phyloP scores from a whole-genome alignment of 2,797 vertebrate species.

The Chaenodraco wilsoni region DNA sequence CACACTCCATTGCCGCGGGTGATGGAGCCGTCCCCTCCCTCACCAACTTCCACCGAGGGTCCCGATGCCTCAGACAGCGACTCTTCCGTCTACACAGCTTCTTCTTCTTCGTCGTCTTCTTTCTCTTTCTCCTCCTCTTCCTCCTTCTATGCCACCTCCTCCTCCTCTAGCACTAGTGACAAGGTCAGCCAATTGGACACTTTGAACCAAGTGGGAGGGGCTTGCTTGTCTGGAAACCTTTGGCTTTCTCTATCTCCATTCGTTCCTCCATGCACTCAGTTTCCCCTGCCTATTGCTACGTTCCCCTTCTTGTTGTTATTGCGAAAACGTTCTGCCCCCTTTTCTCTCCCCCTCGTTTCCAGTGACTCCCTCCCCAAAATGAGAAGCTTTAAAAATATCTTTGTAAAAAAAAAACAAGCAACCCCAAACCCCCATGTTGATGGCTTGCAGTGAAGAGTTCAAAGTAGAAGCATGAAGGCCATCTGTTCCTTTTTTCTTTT shows the following conservation, averaged over 20 bases:
- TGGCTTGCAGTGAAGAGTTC: conserved; percentile 36
- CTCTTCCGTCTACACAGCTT: conserved; percentile 77
- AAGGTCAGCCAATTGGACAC: conserved; percentile 81
- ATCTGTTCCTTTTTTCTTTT: conserved; percentile 9
- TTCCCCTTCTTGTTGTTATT: conserved; percentile 26
- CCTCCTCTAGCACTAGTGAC: conserved; percentile 83
- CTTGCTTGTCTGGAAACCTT: conserved; percentile 67
- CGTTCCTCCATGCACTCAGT: conserved; percentile 42
- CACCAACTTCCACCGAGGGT: conserved; percentile 81
- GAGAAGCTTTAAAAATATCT: conserved; percentile 39
- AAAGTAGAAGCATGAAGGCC: conserved; percentile 61
- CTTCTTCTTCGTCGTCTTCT: conserved; percentile 78
- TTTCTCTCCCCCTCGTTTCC: conserved; percentile 30
- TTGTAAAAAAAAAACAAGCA: conserved; percentile 32
- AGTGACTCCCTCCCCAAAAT: conserved; percentile 33
- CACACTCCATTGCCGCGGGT: conserved; percentile 60
- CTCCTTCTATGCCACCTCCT: conserved; percentile 83
- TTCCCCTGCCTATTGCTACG: conserved; percentile 38
- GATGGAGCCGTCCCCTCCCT: conserved; percentile 72
- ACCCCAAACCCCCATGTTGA: conserved; percentile 22
- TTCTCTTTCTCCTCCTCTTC: conserved; percentile 82
- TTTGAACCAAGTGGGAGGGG: conserved; percentile 64
- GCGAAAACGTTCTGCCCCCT: conserved; percentile 22
- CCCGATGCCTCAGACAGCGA: conserved; percentile 81
- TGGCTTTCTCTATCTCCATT: conserved; percentile 54